Evolutionary conservation across 2,113 vertebrate genomes (phyloP).

Genomic region (Boulengerochromis microlepis): DNA sequence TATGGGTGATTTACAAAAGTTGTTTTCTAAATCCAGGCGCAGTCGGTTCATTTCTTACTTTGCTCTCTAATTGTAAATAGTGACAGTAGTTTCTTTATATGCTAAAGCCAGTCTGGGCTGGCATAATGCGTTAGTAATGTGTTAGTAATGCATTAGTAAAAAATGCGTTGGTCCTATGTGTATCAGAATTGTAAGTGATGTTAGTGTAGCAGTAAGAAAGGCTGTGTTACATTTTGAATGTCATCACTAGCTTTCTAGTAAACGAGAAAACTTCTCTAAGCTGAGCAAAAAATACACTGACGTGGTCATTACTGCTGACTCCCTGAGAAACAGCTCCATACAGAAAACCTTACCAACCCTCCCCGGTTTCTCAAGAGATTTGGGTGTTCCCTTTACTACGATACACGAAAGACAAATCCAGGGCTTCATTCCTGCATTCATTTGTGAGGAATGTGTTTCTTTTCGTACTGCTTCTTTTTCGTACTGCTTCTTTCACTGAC

Average conservation of each 20-base stretch:
- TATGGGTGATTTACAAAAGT: not conserved
- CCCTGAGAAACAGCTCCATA: not conserved
- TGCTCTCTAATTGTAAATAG: not conserved
- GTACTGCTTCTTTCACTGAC: slow-evolving; percentile 9
- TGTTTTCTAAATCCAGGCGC: not conserved
- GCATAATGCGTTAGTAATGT: rapidly evolving
- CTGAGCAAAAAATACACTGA: not conserved
- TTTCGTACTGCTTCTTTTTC: not conserved
- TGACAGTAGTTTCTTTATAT: not conserved
- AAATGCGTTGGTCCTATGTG: not conserved
- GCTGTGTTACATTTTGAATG: not conserved
- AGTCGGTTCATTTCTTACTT: rapidly evolving
- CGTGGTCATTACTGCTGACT: not conserved
- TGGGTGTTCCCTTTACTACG: not conserved
- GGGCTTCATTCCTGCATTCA: slow-evolving; percentile 3
- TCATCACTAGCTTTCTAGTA: rapidly evolving
- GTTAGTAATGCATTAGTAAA: not conserved
- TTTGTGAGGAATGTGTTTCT: not conserved
- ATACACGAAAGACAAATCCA: not conserved
- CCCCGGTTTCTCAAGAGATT: not conserved
- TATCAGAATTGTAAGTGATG: not conserved
- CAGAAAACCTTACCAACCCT: not conserved
- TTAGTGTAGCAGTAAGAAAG: not conserved
- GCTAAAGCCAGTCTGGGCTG: not conserved
- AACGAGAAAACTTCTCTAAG: not conserved